A percentile compares a stretch with the other conserved stretches of the same genome.
Evolutionary conservation across 1,140 invertebrate genomes (phyloP).

Genomic region (Vollenhovia emeryi): DNA sequence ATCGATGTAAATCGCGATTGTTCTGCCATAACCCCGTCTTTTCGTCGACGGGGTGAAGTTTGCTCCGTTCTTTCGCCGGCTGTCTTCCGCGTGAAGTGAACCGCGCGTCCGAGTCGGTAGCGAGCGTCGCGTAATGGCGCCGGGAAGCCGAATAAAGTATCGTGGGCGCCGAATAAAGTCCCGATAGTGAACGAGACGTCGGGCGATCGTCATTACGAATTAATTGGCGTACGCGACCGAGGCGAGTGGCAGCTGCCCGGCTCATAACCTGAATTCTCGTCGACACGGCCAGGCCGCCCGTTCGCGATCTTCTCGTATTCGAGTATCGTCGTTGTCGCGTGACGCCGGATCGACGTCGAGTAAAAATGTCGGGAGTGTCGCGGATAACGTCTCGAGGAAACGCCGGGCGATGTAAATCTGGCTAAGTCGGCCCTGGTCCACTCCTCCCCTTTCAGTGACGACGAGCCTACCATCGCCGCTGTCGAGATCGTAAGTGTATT

Average conservation of each 20-base stretch:
- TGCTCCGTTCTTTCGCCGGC: too few relatives aligned
- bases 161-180: neutral
- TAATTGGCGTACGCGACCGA: neutral
- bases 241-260: neutral
- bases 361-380: too few relatives aligned
- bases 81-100: too few relatives aligned
- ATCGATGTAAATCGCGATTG: too few relatives aligned
- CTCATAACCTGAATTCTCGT: neutral
- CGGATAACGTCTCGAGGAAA: neutral
- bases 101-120: too few relatives aligned
- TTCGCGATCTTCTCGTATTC: too few relatives aligned
- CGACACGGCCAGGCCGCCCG: neutral
- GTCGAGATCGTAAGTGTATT: neutral
- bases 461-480: neutral
- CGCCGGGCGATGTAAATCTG: neutral
- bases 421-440: neutral
- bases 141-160: too few relatives aligned
- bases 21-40: too few relatives aligned
- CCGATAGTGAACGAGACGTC: neutral
- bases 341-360: too few relatives aligned
- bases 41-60: too few relatives aligned
- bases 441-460: neutral
- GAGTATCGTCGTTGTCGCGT: too few relatives aligned
- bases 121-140: too few relatives aligned
- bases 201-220: neutral